Conservation (phyloP, 2,888 invertebrate species). For the Serripes groenlandicus region DNA sequence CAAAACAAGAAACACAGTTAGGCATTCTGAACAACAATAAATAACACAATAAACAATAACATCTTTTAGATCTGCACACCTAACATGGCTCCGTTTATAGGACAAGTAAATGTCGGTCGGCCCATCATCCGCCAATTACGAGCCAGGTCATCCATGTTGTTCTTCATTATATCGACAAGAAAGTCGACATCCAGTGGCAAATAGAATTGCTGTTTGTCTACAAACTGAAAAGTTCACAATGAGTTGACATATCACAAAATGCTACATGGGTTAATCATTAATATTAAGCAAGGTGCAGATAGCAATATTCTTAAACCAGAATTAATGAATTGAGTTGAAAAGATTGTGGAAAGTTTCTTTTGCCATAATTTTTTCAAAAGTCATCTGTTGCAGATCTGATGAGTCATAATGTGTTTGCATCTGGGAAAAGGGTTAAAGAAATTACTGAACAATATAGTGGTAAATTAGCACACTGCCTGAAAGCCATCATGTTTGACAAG, state of each 20-base stretch:
- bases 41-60: neutral
- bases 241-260: too few relatives aligned
- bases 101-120: constrained; percentile 89
- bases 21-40: neutral
- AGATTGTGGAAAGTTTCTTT: too few relatives aligned
- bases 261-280: neutral
- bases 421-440: too few relatives aligned
- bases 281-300: neutral
- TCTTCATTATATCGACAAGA: constrained; percentile 99
- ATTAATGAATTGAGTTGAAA: too few relatives aligned
- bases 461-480: too few relatives aligned
- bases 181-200: constrained; percentile 99
- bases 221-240: constrained; percentile 81
- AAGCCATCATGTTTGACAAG: too few relatives aligned
- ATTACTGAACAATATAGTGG: too few relatives aligned
- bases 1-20: too few relatives aligned
- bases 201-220: constrained; percentile 98
- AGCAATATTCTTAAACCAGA: neutral
- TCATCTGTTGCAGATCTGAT: too few relatives aligned
- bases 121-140: constrained; percentile 99
- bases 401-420: too few relatives aligned
- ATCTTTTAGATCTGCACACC: constrained; percentile 74
- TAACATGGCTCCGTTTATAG: constrained; percentile 80
- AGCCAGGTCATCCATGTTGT: constrained; percentile 99
- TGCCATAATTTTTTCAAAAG: too few relatives aligned